Base-by-base conservation (phyloP, 2,888 invertebrate genomes). In the Aspidiotus destructor region DNA sequence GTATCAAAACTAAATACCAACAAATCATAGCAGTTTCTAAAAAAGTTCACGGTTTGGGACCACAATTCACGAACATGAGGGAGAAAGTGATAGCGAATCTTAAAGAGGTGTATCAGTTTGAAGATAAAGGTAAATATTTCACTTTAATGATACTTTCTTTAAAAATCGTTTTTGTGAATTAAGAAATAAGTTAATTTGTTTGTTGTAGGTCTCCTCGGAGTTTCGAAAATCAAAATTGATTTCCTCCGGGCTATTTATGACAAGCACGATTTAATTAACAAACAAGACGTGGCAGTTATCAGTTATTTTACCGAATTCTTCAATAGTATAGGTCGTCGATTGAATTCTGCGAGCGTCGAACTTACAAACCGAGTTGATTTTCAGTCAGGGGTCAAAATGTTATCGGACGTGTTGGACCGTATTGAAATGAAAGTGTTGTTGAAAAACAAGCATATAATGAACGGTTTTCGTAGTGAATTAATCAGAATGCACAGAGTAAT, bases 261-360 rank as follows among this genome's bases (percentile, higher is more conserved):
- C 48, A 48, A 48, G 48, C 48, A 48, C n/a, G 48, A 48, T n/a
- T 13, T 48, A 13, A n/a, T 48, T 48, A 11, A n/a, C 11, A 48
- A 48, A n/a, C 48, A 48, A 48, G 48, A 48, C n/a, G 2, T 48
- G 11, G 48, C 48, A 3, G 48, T n/a, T 11, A 48, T 48, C 48
- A 48, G n/a, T 48, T 48, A 48, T 48, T 48, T 48, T 48, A n/a
- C 48, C 48, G 48, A 48, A 48, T 11, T 48, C n/a, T 48, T 48
- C 48, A 48, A 48, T n/a, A 48, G 48, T 6, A 48, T 48, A 13
- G 48, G 48, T 48, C 48, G 48, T 48, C 2, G 48, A n/a, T 48
- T 48, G 6, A 13, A 11, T 11, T 48, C 48, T 48, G 10, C n/a
- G 6, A n/a, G n/a, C 48, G 48, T n/a, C 1, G 48, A 48, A 48